phyloP scores from a whole-genome alignment of 2,113 vertebrate species.

The Plecturocebus donacophilus region DNA sequence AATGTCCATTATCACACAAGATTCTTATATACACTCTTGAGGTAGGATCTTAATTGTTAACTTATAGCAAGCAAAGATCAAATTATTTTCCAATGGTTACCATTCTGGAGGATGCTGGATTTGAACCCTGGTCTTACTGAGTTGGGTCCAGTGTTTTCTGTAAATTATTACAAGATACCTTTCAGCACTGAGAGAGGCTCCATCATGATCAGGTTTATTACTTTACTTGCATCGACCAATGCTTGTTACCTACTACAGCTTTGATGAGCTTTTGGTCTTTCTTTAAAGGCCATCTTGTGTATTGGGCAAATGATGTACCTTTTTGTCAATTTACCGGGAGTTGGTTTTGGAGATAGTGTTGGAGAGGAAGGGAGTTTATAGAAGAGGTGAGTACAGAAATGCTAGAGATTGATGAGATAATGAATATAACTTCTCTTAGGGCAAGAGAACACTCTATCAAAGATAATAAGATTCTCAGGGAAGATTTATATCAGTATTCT shows the following conservation, averaged over 20 bases:
- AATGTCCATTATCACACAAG: background rate
- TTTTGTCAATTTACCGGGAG: background rate
- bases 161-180: background rate
- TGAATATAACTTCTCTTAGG: conserved; percentile 54
- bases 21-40: background rate
- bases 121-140: background rate
- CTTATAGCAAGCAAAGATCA: background rate
- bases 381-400: conserved; percentile 37
- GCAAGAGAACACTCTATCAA: conserved; percentile 32
- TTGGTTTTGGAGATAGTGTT: background rate
- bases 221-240: background rate
- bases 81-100: background rate
- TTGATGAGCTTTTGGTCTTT: background rate
- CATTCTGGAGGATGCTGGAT: background rate
- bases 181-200: background rate
- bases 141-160: background rate
- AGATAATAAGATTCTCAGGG: conserved; percentile 29
- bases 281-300: background rate
- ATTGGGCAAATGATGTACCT: background rate
- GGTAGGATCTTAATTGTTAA: background rate
- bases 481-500: conserved; percentile 51
- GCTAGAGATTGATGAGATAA: conserved; percentile 38
- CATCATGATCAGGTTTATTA: background rate
- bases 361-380: background rate
- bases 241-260: background rate